phyloP scores from a whole-genome alignment of 1,140 invertebrate genomes.

The Diabrotica virgifera region DNA sequence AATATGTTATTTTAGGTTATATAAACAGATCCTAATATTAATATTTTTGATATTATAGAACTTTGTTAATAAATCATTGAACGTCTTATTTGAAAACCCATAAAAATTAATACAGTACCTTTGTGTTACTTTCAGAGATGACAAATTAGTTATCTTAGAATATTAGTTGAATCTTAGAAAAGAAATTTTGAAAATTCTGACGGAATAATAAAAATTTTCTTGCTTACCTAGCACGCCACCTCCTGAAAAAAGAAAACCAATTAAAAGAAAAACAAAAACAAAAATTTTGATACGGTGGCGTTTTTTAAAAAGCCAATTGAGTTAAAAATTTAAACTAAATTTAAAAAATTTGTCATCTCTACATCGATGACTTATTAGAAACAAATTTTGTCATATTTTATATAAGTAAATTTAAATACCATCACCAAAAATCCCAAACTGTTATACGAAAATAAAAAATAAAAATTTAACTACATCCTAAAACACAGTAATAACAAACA shows the following conservation, averaged over 20 bases:
- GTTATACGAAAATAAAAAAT: too few relatives aligned
- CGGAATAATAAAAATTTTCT: neutral
- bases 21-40: too few relatives aligned
- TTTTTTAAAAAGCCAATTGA: neutral
- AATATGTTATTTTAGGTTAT: too few relatives aligned
- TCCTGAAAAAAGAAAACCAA: neutral
- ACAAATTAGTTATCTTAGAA: neutral
- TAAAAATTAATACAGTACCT: too few relatives aligned
- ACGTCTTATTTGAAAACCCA: too few relatives aligned
- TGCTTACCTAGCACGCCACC: neutral
- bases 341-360: constrained; percentile 3
- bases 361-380: neutral
- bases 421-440: too few relatives aligned
- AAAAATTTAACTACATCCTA: too few relatives aligned
- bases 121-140: neutral
- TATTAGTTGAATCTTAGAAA: neutral
- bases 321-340: neutral
- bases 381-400: too few relatives aligned
- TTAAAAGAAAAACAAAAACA: neutral
- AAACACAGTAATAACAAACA: too few relatives aligned
- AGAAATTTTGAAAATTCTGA: neutral
- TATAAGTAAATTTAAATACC: too few relatives aligned
- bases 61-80: too few relatives aligned
- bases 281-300: neutral
- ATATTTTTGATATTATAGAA: too few relatives aligned